Evolutionary conservation across 1,140 invertebrate genomes (phyloP), one percentile per base, ranked within the genome.

Genomic region (Drosophila carrolli): DNA sequence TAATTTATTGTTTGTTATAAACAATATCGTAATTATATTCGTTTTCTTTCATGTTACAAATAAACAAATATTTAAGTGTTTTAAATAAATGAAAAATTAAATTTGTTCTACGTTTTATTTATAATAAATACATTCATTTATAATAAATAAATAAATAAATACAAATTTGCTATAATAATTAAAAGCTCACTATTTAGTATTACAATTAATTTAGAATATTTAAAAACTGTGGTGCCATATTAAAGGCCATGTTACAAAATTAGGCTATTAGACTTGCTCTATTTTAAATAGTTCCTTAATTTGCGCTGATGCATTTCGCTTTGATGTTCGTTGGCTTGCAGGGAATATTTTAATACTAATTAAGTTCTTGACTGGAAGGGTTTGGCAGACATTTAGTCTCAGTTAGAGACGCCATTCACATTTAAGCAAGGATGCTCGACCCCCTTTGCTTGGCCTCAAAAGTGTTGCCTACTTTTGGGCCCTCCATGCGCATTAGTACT

Each of bases 271-370:
- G 55, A 7, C 27, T 19, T 44, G 13, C 5, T 23, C 14, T 3
- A 35, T 44, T 35, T 38, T 40, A 59, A 59, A 40, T 38, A 58
- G 46, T 50, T 70, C 19, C 35, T 6, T 19, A 38, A 70, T 70
- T 70, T 66, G 0, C 9, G 47, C 29, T 27, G 2, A 29, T 43
- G 23, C 38, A 27, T 19, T 68, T 46, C 13, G 50, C 67, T 57
- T 71, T 70, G 53, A 70, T 70, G 67, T 71, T 47, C 10, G 32
- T 23, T 70, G 8, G 29, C 13, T 41, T 19, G 41, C 53, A 66
- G 32, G 13, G 68, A 58, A 71, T 72, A 71, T 71, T 71, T 51
- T 58, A 72, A 6, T 65, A 72, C 66, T 72, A 71, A 72, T 72
- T 72, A 71, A 58, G 68, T 50, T 32, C 68, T 43, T 8, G 29